These are phyloP conservation scores for Aphaenogaster floridana DNA, from an alignment of 1,140 invertebrate species.

Conservation along the genomic window DNA sequence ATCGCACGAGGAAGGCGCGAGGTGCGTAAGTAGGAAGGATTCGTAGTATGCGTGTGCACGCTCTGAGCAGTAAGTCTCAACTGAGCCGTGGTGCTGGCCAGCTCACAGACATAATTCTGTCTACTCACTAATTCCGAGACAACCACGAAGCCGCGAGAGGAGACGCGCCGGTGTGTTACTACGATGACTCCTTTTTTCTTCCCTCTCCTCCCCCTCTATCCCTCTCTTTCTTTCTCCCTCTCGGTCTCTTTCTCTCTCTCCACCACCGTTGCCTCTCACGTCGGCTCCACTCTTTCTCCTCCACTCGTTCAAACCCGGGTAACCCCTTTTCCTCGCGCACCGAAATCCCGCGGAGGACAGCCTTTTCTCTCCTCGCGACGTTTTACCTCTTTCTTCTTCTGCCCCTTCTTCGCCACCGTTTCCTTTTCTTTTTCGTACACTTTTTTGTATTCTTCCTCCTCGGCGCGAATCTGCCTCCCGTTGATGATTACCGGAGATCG, in stretches of 20 bases:
- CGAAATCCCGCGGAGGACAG: slow-evolving; percentile 71
- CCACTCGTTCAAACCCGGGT: slow-evolving; percentile 65
- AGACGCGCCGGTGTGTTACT: slow-evolving; percentile 80
- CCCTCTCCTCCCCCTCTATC: slow-evolving; percentile 68
- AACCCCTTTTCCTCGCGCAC: slow-evolving; percentile 71
- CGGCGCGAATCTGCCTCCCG: slow-evolving; percentile 33
- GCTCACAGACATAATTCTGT: slow-evolving; percentile 86
- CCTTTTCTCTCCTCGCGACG: slow-evolving; percentile 64
- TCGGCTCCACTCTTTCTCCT: slow-evolving; percentile 54
- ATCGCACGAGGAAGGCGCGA: slow-evolving; percentile 73
- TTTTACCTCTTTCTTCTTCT: slow-evolving; percentile 48
- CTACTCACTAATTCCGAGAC: slow-evolving; percentile 86
- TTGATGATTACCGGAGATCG: slow-evolving; percentile 37
- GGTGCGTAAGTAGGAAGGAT: slow-evolving; percentile 69
- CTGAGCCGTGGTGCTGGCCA: slow-evolving; percentile 83
- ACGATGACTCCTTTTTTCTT: slow-evolving; percentile 78
- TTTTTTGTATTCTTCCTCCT: slow-evolving; percentile 32
- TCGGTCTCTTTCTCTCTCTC: slow-evolving; percentile 47
- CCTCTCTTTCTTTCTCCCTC: slow-evolving; percentile 48
- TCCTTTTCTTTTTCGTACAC: slow-evolving; percentile 40
- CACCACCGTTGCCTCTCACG: slow-evolving; percentile 51
- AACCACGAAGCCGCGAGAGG: slow-evolving; percentile 79
- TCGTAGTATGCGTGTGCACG: slow-evolving; percentile 83
- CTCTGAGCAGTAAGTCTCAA: slow-evolving; percentile 85
- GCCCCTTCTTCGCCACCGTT: slow-evolving; percentile 9